Conservation (phyloP, 2,888 invertebrate genomes). For the Trichogramma evanescens region DNA sequence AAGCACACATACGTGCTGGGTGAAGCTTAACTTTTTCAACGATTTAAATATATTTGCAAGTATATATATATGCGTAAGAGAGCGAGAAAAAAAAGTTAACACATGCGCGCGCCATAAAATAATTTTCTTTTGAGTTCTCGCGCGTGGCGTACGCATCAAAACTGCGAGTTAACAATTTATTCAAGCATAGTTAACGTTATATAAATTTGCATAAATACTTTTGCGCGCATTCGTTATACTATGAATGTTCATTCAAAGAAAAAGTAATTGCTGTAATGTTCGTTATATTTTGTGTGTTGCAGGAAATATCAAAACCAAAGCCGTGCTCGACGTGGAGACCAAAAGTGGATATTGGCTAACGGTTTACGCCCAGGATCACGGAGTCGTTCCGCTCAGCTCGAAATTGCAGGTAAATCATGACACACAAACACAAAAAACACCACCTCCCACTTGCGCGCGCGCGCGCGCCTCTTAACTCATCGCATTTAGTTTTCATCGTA, state of each 20-base stretch:
- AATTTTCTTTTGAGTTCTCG: too few species aligned
- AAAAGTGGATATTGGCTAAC: slow-evolving; percentile 88
- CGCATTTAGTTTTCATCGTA: too few species aligned
- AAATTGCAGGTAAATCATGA: slow-evolving; percentile 65
- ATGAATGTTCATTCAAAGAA: not conserved
- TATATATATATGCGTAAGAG: too few species aligned
- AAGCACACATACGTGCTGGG: too few species aligned
- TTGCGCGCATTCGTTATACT: not conserved
- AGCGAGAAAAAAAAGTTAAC: too few species aligned
- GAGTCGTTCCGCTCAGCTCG: slow-evolving; percentile 75
- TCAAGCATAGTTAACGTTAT: not conserved
- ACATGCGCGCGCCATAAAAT: too few species aligned
- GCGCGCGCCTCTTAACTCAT: not conserved
- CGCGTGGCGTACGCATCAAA: too few species aligned
- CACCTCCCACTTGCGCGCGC: not conserved
- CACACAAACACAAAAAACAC: not conserved
- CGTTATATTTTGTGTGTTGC: slow-evolving; percentile 36
- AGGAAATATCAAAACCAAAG: slow-evolving; percentile 80
- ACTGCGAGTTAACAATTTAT: too few species aligned
- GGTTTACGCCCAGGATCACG: slow-evolving; percentile 86
- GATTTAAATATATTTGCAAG: too few species aligned
- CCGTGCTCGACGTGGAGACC: slow-evolving; percentile 82
- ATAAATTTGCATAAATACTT: not conserved
- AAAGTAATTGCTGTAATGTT: not conserved
- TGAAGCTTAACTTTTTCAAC: too few species aligned